These are phyloP conservation scores for Chamaea fasciata DNA, from an alignment of 2,113 vertebrate genomes.

Conservation along the genomic window DNA sequence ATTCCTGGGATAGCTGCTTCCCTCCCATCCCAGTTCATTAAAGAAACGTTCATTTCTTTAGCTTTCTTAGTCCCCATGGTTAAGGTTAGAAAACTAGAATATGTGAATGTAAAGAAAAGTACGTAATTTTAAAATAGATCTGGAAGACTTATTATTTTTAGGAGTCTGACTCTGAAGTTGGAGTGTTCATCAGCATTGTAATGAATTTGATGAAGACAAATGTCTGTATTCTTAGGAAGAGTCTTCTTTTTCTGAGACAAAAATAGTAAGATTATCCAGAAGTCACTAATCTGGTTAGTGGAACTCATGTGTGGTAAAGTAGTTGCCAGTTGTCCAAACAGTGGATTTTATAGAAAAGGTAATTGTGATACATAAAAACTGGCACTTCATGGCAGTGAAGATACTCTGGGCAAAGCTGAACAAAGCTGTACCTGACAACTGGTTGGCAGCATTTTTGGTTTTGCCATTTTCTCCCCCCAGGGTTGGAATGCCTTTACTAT, in stretches of 20 bases:
- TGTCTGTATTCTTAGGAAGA: background rate
- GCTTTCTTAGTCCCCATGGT: background rate
- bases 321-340: background rate
- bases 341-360: background rate
- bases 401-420: background rate
- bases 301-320: background rate
- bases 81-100: background rate
- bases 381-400: background rate
- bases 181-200: background rate
- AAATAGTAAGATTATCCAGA: background rate
- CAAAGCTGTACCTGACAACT: background rate
- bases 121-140: background rate
- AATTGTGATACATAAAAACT: background rate
- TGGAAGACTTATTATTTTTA: background rate
- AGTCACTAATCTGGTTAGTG: background rate
- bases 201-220: background rate
- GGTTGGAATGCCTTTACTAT: background rate
- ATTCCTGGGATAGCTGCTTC: background rate
- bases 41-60: background rate
- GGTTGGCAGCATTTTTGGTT: background rate
- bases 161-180: background rate
- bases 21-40: background rate
- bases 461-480: rapidly evolving
- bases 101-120: background rate
- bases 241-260: background rate